Evolutionary conservation across 1,140 invertebrate genomes (phyloP).

Genomic region (Lucilia cuprina): DNA sequence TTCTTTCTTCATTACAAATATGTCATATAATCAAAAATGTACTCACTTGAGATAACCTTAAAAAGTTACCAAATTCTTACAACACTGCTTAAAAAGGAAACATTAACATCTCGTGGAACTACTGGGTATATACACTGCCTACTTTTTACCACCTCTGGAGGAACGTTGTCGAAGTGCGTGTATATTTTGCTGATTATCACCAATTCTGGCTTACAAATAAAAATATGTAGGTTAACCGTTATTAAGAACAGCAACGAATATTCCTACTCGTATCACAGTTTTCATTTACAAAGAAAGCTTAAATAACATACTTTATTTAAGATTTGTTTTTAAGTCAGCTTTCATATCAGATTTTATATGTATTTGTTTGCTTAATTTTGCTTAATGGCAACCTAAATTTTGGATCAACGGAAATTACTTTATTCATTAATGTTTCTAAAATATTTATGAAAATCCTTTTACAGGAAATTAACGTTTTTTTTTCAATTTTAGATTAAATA

Average conservation of each 20-base stretch:
- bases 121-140: neutral
- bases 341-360: neutral
- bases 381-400: slow-evolving; percentile 18
- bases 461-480: too few relatives aligned
- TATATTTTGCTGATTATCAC: slow-evolving; percentile 21
- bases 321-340: neutral
- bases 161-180: neutral
- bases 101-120: too few relatives aligned
- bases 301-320: neutral
- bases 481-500: too few relatives aligned
- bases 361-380: too few relatives aligned
- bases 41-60: too few relatives aligned
- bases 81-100: too few relatives aligned
- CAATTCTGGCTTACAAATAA: slow-evolving; percentile 1
- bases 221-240: slow-evolving; percentile 26
- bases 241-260: slow-evolving; percentile 3
- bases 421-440: neutral
- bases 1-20: too few relatives aligned
- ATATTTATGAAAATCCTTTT: too few relatives aligned
- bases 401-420: neutral
- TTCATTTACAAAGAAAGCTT: slow-evolving; percentile 1
- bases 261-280: neutral
- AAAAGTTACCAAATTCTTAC: too few relatives aligned
- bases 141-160: neutral
- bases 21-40: too few relatives aligned